Evolutionary conservation across 2,797 vertebrate genomes (phyloP).

Genomic region (Scleropages formosus): DNA sequence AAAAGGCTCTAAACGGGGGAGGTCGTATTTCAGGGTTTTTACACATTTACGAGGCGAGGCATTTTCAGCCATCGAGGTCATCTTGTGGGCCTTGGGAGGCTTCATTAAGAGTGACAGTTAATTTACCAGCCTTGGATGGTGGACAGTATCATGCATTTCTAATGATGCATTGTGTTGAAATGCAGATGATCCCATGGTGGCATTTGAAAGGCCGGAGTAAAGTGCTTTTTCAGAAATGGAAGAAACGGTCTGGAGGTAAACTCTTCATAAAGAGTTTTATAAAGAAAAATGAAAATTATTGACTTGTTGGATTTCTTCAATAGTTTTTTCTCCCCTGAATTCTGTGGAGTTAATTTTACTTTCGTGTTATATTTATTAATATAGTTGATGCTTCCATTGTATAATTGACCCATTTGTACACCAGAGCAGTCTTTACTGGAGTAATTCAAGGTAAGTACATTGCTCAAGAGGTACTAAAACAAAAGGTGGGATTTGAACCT

Average conservation of each 20-base stretch:
- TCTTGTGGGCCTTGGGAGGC: background rate
- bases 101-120: background rate
- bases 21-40: background rate
- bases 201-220: background rate
- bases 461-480: too few species aligned
- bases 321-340: too few species aligned
- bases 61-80: background rate
- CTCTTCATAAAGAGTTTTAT: too few species aligned
- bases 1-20: background rate
- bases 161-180: background rate
- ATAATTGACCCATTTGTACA: too few species aligned
- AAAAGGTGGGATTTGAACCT: too few species aligned
- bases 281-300: too few species aligned
- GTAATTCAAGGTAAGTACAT: too few species aligned
- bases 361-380: too few species aligned
- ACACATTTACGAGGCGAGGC: background rate
- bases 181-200: background rate
- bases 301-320: too few species aligned
- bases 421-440: too few species aligned
- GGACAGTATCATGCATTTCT: background rate
- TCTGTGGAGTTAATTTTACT: too few species aligned
- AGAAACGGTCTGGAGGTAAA: background rate
- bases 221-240: background rate
- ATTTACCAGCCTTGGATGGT: background rate
- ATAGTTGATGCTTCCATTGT: too few species aligned